These are phyloP conservation scores for Poecilia latipinna DNA, from an alignment of 2,113 vertebrate genomes.

Conservation along the genomic window DNA sequence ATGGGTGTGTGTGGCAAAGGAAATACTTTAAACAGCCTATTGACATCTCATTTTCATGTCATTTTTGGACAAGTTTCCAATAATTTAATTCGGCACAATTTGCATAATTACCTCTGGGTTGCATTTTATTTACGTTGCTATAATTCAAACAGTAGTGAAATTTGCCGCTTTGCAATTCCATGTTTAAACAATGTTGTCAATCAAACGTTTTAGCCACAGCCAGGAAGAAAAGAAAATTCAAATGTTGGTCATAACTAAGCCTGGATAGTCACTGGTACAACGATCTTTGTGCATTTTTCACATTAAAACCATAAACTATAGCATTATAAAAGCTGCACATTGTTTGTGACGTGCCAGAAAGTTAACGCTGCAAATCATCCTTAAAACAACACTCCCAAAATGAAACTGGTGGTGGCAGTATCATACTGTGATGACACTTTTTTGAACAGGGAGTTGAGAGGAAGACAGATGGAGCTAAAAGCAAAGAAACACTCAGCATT, in stretches of 20 bases:
- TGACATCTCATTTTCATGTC: conserved; percentile 35
- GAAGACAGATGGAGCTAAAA: too few species aligned
- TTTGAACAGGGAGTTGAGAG: not conserved
- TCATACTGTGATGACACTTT: not conserved
- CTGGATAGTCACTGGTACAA: conserved; percentile 1
- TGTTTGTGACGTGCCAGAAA: not conserved
- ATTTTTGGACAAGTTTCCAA: conserved; percentile 24
- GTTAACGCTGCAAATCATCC: not conserved
- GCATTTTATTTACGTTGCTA: conserved; percentile 15
- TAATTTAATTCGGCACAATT: conserved; percentile 26
- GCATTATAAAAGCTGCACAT: not conserved
- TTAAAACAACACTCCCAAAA: not conserved
- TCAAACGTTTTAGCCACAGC: conserved; percentile 25
- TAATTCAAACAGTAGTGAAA: conserved; percentile 18
- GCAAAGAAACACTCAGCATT: not conserved
- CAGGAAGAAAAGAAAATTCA: conserved; percentile 1
- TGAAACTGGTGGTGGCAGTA: not conserved
- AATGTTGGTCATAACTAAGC: conserved; percentile 28
- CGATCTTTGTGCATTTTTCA: not conserved
- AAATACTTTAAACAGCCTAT: conserved; percentile 20
- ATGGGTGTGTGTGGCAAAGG: conserved; percentile 3
- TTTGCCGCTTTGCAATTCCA: conserved; percentile 16
- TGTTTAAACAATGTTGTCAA: conserved; percentile 34
- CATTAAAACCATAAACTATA: not conserved
- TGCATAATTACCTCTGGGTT: conserved; percentile 18